Evolutionary conservation across 2,797 vertebrate genomes (phyloP).

Genomic region (Stomatorhinus walkeri): DNA sequence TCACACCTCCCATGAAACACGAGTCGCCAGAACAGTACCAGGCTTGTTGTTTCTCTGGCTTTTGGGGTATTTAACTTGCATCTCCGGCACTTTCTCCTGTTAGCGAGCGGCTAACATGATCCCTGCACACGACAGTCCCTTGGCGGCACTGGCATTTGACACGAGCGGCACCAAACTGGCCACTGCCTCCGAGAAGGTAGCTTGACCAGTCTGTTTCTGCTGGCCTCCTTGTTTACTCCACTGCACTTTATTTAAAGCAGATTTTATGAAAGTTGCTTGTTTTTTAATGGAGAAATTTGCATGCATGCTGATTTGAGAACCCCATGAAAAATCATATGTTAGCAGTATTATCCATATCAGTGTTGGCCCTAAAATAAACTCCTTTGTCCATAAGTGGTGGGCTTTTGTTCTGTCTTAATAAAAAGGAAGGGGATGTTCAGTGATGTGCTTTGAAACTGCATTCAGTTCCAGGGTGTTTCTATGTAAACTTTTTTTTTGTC

Average conservation of each 20-base stretch:
- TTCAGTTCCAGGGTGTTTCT: neutral
- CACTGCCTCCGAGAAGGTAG: constrained; percentile 96
- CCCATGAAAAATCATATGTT: neutral
- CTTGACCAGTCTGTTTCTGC: neutral
- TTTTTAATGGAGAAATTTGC: neutral
- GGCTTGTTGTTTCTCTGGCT: neutral
- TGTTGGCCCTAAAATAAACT: neutral
- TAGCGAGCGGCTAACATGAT: constrained; percentile 99
- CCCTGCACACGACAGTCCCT: constrained; percentile 93
- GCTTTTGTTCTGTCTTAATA: neutral
- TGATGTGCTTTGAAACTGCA: neutral
- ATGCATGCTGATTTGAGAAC: neutral
- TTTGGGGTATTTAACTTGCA: neutral
- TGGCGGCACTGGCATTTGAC: constrained; percentile 92
- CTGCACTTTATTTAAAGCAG: neutral
- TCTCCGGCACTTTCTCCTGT: constrained; percentile 17
- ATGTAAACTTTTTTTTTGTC: neutral
- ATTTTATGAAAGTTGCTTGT: neutral
- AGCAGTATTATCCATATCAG: neutral
- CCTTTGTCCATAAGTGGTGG: neutral
- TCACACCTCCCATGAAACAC: neutral
- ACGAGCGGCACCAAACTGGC: constrained; percentile 90
- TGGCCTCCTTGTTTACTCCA: neutral
- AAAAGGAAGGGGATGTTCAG: neutral
- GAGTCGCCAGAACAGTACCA: neutral